phyloP scores from a whole-genome alignment of 1,140 invertebrate species.

The Druon quercuslanigerum region DNA sequence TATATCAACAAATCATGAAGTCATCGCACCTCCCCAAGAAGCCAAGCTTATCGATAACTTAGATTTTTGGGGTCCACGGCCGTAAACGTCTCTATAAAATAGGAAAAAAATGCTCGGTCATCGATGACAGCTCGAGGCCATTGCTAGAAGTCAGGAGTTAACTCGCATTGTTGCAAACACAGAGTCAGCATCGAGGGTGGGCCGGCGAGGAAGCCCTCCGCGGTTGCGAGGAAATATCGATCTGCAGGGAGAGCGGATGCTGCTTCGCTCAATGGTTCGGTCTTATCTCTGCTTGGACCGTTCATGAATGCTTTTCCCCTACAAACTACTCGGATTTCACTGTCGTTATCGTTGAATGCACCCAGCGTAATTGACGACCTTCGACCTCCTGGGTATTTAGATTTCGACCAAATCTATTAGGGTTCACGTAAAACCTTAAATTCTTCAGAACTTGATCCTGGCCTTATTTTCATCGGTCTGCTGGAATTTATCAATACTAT shows the following conservation, averaged over 20 bases:
- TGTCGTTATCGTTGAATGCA: conserved; percentile 27
- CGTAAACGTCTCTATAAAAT: not conserved
- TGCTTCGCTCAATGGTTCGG: conserved; percentile 47
- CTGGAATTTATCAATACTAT: no score
- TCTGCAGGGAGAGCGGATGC: conserved; percentile 47
- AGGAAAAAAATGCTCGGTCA: conserved; percentile 49
- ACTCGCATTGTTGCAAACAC: conserved; percentile 52
- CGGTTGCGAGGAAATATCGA: conserved; percentile 56
- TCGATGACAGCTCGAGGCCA: conserved; percentile 44
- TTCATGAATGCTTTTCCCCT: not conserved
- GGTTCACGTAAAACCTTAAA: no score
- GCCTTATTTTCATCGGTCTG: no score
- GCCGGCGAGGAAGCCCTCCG: conserved; percentile 45
- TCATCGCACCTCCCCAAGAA: not conserved
- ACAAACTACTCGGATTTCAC: conserved; percentile 22
- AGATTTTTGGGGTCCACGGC: not conserved
- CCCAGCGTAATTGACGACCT: conserved; percentile 16
- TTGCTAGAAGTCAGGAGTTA: conserved; percentile 42
- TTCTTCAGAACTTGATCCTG: no score
- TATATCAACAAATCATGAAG: not conserved
- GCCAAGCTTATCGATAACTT: not conserved
- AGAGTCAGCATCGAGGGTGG: conserved; percentile 41
- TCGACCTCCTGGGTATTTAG: not conserved
- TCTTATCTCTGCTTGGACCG: conserved; percentile 43
- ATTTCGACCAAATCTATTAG: not conserved